Conservation (phyloP, 1,140 invertebrate genomes). For the Parasteatoda tepidariorum region DNA sequence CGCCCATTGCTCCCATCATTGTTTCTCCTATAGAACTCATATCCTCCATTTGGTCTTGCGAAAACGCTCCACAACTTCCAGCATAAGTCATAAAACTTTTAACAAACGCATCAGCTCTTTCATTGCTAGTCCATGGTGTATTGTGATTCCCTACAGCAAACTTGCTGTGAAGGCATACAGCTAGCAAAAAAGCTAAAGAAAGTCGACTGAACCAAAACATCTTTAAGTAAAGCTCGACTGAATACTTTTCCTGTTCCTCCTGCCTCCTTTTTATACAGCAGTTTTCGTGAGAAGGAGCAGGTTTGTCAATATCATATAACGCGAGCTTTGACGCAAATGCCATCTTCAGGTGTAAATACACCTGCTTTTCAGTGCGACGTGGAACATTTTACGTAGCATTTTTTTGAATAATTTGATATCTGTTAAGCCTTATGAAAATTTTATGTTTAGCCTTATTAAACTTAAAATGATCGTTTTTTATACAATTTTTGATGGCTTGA, state of each 20-base stretch:
- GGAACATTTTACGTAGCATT: no score
- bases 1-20: not conserved
- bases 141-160: not conserved
- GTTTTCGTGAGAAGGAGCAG: not conserved
- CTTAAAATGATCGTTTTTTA: no score
- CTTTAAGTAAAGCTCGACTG: not conserved
- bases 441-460: no score
- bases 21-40: not conserved
- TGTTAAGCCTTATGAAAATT: no score
- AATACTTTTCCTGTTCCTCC: not conserved
- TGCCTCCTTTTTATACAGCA: not conserved
- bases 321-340: no score
- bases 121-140: not conserved
- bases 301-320: not conserved
- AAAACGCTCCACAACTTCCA: not conserved
- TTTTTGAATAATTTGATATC: no score
- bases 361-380: no score
- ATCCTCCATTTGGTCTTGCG: not conserved
- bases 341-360: no score
- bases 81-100: not conserved
- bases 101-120: not conserved
- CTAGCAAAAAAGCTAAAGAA: not conserved
- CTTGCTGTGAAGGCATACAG: not conserved
- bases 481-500: no score
- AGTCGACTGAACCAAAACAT: conserved; percentile 23